These are phyloP conservation scores for Crenuchus spilurus DNA, from an alignment of 2,797 vertebrate species.

Conservation along the genomic window DNA sequence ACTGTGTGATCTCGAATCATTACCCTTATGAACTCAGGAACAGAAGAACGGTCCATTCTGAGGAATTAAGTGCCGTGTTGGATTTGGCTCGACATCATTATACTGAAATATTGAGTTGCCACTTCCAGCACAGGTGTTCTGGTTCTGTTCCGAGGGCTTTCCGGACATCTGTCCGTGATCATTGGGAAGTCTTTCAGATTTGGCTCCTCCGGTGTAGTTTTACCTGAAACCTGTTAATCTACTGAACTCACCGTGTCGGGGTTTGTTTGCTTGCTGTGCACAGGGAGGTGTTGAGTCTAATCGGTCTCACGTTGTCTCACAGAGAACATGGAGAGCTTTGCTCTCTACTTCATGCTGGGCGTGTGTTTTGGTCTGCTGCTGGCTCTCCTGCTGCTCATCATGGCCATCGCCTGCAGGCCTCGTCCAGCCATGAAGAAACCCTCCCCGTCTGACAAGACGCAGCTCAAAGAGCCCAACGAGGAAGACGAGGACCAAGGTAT, in stretches of 20 bases:
- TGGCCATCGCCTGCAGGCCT: constrained; percentile 82
- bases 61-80: constrained; percentile 52
- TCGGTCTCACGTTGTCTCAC: constrained; percentile 12
- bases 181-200: neutral
- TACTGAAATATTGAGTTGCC: neutral
- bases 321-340: constrained; percentile 92
- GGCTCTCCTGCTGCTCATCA: constrained; percentile 88
- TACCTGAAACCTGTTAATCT: too few relatives aligned
- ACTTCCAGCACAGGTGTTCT: neutral
- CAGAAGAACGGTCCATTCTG: constrained; percentile 32
- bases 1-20: neutral
- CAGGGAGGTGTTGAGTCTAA: neutral
- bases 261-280: neutral
- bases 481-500: constrained; percentile 71
- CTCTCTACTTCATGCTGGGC: constrained; percentile 92
- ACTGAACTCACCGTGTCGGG: too few relatives aligned
- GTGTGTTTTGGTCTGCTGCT: constrained; percentile 90
- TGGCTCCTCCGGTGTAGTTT: neutral
- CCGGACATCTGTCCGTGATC: neutral
- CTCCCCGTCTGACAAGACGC: constrained; percentile 68
- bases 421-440: constrained; percentile 65
- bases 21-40: neutral
- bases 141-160: neutral
- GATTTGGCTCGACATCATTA: constrained; percentile 41
- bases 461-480: constrained; percentile 76